These are phyloP conservation scores for Pyrocoelia pectoralis DNA, from an alignment of 2,888 invertebrate species.

Conservation along the genomic window DNA sequence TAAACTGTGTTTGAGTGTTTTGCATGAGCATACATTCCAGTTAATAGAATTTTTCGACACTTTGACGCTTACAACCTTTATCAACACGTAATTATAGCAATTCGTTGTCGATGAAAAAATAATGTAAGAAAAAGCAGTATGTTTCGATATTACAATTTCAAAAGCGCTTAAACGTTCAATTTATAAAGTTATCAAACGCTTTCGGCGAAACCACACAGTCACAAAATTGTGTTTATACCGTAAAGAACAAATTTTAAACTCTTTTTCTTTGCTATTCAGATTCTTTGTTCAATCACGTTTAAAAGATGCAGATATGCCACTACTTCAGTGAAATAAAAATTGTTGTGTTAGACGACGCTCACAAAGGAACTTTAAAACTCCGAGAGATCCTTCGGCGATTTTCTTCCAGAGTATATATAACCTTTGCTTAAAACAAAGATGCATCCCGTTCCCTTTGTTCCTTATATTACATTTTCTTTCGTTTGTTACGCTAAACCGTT, in stretches of 20 bases:
- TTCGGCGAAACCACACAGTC: not conserved
- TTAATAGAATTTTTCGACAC: too few relatives aligned
- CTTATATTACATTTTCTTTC: slow-evolving; percentile 16
- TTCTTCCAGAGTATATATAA: slow-evolving; percentile 12
- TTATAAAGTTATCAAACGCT: not conserved
- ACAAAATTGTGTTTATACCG: not conserved
- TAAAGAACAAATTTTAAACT: slow-evolving; percentile 4
- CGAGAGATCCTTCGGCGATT: slow-evolving; percentile 15
- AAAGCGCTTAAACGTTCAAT: too few relatives aligned
- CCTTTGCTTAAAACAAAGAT: slow-evolving; percentile 16
- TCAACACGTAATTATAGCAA: too few relatives aligned
- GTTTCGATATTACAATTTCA: too few relatives aligned
- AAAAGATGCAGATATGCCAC: slow-evolving; percentile 13
- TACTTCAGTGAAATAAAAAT: slow-evolving; percentile 10
- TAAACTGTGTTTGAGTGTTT: too few relatives aligned
- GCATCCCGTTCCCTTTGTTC: slow-evolving; percentile 10
- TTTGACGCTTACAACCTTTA: too few relatives aligned
- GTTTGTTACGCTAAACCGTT: not conserved
- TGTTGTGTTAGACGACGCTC: slow-evolving; percentile 12
- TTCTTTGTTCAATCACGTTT: slow-evolving; percentile 12
- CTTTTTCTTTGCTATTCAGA: not conserved
- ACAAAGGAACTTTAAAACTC: slow-evolving; percentile 17
- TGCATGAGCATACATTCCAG: too few relatives aligned
- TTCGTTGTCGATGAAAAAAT: too few relatives aligned
- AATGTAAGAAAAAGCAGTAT: too few relatives aligned